Percentiles rank a stretch among this genome's conserved stretches.
phyloP scores from a whole-genome alignment of 2,888 invertebrate species.

The Polydrusus cervinus region DNA sequence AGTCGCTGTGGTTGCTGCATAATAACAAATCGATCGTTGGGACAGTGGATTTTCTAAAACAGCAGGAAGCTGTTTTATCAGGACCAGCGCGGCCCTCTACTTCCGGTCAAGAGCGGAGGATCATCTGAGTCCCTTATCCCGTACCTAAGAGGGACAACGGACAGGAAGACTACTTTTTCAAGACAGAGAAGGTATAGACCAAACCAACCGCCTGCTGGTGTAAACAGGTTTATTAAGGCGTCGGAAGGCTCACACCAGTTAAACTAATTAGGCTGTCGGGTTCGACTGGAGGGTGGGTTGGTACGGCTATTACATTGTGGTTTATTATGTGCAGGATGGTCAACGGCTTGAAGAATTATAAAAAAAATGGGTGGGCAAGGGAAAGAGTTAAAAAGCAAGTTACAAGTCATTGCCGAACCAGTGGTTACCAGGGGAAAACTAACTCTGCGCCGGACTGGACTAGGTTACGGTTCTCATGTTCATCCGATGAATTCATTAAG shows the following conservation, averaged over 20 bases:
- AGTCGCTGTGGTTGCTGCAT: no score
- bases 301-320: background rate
- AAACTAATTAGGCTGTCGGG: background rate
- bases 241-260: background rate
- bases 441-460: background rate
- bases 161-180: no score
- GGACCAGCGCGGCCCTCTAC: no score
- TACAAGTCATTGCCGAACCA: background rate
- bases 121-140: no score
- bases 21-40: no score
- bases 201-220: no score
- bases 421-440: background rate
- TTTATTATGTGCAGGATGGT: background rate
- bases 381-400: background rate
- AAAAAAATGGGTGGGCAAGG: background rate
- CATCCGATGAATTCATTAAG: background rate
- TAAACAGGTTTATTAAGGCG: background rate
- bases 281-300: background rate
- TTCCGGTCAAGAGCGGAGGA: no score
- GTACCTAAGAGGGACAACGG: no score
- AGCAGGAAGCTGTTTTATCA: no score
- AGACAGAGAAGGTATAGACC: no score
- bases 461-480: background rate
- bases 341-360: background rate
- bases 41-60: no score